Conservation (phyloP, 2,113 vertebrate species). For the Petromus typicus region DNA sequence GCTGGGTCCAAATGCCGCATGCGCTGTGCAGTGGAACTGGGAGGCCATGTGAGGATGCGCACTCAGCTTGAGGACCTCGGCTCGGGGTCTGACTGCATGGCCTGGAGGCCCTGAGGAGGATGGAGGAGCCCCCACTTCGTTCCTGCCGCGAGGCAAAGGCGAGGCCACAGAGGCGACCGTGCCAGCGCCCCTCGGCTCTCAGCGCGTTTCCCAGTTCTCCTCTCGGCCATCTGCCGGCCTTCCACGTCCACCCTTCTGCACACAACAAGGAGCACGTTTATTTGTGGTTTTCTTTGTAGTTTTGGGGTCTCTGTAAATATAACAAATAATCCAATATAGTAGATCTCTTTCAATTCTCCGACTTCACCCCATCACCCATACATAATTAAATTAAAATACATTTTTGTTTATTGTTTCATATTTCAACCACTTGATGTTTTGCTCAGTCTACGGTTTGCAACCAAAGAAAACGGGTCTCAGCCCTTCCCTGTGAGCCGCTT, state of each 20-base stretch:
- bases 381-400: neutral
- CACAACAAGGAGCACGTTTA: neutral
- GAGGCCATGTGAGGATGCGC: too few relatives aligned
- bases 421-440: neutral
- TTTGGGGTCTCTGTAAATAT: neutral
- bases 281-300: neutral
- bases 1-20: neutral
- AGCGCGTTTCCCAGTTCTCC: too few relatives aligned
- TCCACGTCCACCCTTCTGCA: neutral
- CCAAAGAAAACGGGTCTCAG: neutral
- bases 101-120: too few relatives aligned
- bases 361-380: neutral
- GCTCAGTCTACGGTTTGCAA: neutral
- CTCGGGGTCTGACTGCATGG: too few relatives aligned
- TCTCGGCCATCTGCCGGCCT: neutral
- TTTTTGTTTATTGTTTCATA: conserved; percentile 14
- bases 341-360: neutral
- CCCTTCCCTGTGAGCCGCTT: neutral
- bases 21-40: neutral
- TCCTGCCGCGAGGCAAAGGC: too few relatives aligned
- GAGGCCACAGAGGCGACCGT: too few relatives aligned
- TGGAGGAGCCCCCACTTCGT: too few relatives aligned
- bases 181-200: too few relatives aligned
- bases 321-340: neutral
- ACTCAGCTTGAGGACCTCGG: too few relatives aligned